Percentiles rank a stretch among this genome's conserved stretches.
Evolutionary conservation across 1,140 invertebrate species (phyloP).

Genomic region (Lordiphosa clarofinis): DNA sequence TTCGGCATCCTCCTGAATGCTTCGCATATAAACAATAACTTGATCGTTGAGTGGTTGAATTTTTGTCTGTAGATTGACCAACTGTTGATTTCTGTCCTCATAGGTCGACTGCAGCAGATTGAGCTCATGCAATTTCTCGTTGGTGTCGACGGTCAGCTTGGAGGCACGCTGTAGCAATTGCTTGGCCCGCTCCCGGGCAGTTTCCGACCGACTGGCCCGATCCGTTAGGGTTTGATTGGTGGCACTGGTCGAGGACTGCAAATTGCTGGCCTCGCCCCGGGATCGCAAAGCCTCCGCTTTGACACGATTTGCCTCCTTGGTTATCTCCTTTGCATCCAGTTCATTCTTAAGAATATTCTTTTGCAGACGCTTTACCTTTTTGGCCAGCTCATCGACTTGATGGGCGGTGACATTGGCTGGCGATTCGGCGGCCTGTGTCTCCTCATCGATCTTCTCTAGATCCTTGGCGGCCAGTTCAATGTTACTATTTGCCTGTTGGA

Average conservation of each 20-base stretch:
- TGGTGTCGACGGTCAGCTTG: conserved; percentile 87
- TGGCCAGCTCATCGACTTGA: conserved; percentile 85
- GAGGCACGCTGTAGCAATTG: conserved; percentile 87
- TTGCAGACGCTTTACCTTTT: conserved; percentile 86
- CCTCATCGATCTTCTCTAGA: conserved; percentile 84
- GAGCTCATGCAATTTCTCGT: conserved; percentile 87
- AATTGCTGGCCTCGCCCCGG: conserved; percentile 59
- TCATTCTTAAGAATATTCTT: conserved; percentile 89
- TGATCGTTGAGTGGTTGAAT: conserved; percentile 81
- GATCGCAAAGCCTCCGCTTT: conserved; percentile 80
- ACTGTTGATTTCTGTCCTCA: conserved; percentile 80
- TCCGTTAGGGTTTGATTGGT: conserved; percentile 83
- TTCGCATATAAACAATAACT: conserved; percentile 81
- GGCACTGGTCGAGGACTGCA: conserved; percentile 72
- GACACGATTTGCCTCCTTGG: conserved; percentile 81
- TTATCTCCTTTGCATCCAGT: conserved; percentile 82
- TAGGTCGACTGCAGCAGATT: conserved; percentile 74
- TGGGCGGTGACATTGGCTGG: conserved; percentile 87
- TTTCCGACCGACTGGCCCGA: conserved; percentile 84
- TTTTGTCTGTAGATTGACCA: conserved; percentile 80
- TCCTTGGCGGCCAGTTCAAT: conserved; percentile 88
- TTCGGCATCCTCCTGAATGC: conserved; percentile 81
- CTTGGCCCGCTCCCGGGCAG: conserved; percentile 87
- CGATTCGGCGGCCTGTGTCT: conserved; percentile 87
- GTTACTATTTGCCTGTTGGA: conserved; percentile 89